Base-by-base conservation (phyloP, 1,140 invertebrate genomes). In the Palaemon carinicauda region DNA sequence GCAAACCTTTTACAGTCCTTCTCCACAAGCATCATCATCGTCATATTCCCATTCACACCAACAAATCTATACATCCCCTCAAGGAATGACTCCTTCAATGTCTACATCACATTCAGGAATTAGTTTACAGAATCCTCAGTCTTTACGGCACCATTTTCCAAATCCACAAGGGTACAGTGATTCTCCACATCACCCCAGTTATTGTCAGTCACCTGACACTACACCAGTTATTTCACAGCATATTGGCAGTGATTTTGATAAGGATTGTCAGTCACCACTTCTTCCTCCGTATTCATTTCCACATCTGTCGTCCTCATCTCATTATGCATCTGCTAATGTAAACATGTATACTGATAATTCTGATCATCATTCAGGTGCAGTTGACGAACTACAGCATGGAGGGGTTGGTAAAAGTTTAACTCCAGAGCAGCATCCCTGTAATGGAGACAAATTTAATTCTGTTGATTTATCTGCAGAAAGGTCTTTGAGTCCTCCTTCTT, bases 401-500 rank as follows among this genome's bases (percentile, higher is more conserved):
- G 41, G 7, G 41, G 41, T 41, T 3, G 33, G 33, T 41, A 41
- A 41, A 41, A 41, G 41, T 41, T 41, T 41, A 4, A 41, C 33
- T 4, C 3, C 41, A 41, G 50, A 51, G 19, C 73, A 83, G 21
- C 73, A 52, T 82, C 81, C 41, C 60, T 33, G 24, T 69, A n/a
- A 41, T 74, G 27, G 51, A 31, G 29, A 14, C 17, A 74, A 77
- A 77, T 52, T 75, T 17, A 65, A 24, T 75, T 84, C 53, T 19
- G 56, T 74, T 50, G 51, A 50, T 24, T n/a, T 74, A 29, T 77
- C 74, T 1, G 19, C 73, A 41, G 84, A 80, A 80, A 86, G 33
- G 21, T 79, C 83, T 29, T 27, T 80, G 17, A 86, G 56, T 52
- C 84, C 84, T 19, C 84, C 84, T 33, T 86, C 84, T 17, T 86